Conservation (phyloP, 30 jellyfish, hydroid and myxozoan genomes). For the Aurelia sp. region DNA sequence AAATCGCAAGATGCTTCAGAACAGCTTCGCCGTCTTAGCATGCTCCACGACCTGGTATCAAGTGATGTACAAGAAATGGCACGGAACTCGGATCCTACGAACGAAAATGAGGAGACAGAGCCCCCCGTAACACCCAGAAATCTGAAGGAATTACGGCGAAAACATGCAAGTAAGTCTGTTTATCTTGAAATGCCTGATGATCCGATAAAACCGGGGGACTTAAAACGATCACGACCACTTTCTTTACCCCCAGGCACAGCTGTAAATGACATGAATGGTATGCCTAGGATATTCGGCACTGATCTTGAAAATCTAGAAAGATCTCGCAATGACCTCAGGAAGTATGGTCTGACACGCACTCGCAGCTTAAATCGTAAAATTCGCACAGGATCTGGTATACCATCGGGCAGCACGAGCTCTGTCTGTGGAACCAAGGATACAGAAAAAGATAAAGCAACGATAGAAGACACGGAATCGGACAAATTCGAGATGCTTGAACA, state of each 20-base stretch:
- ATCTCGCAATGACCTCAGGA: conserved; percentile 41
- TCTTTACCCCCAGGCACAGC: conserved; percentile 68
- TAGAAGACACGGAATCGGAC: conserved; percentile 29
- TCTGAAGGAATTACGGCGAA: conserved; percentile 47
- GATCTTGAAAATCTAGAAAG: conserved; percentile 32
- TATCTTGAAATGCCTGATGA: conserved; percentile 62
- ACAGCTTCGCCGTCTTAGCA: conserved; percentile 64
- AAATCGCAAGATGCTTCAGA: conserved; percentile 59
- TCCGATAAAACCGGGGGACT: conserved; percentile 68
- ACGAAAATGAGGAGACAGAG: not conserved
- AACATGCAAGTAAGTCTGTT: conserved; percentile 70
- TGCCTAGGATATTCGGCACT: not conserved
- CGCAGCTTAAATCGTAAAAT: conserved; percentile 59
- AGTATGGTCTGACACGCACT: conserved; percentile 68
- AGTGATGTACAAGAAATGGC: conserved; percentile 20
- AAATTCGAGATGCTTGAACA: conserved; percentile 76
- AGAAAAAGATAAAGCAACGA: conserved; percentile 41
- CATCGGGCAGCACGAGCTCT: conserved; percentile 48
- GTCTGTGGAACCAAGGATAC: conserved; percentile 34
- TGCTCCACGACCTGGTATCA: conserved; percentile 72
- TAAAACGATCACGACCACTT: conserved; percentile 68
- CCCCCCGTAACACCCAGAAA: conserved; percentile 49
- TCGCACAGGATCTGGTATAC: conserved; percentile 38
- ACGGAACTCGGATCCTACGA: conserved; percentile 3
- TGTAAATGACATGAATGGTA: conserved; percentile 3